phyloP scores from a whole-genome alignment of 2,888 invertebrate genomes.

The Eupithecia exiguata region DNA sequence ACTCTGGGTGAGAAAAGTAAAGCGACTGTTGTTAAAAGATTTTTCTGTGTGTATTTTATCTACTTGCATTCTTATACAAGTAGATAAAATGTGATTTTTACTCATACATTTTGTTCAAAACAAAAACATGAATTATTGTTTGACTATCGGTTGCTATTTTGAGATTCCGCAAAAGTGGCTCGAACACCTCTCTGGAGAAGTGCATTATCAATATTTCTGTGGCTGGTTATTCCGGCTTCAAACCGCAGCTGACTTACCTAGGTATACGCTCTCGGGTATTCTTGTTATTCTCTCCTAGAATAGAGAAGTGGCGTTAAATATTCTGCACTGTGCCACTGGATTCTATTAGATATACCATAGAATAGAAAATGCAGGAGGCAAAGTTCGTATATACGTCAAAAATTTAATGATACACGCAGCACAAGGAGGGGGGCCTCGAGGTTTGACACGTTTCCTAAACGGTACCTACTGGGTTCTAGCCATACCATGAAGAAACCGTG shows the following conservation, averaged over 20 bases:
- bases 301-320: slow-evolving; percentile 31
- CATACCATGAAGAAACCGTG: no score
- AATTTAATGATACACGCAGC: no score
- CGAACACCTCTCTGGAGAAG: neutral
- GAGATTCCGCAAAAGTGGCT: neutral
- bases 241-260: slow-evolving; percentile 10
- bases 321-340: slow-evolving; percentile 25
- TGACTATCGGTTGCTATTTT: neutral
- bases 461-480: no score
- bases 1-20: no score
- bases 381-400: neutral
- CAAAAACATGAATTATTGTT: neutral
- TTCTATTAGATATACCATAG: slow-evolving; percentile 14
- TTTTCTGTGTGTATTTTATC: no score
- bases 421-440: no score
- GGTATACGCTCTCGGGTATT: slow-evolving; percentile 17
- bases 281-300: slow-evolving; percentile 31
- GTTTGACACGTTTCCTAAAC: no score
- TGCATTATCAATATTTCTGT: neutral
- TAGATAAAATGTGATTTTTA: no score
- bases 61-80: no score
- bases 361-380: slow-evolving; percentile 7
- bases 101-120: no score
- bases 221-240: neutral
- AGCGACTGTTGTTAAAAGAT: no score